Percentiles rank a stretch among this genome's conserved stretches.
These are phyloP conservation scores for Pipa parva DNA, from an alignment of 2,113 vertebrate genomes.

Conservation along the genomic window DNA sequence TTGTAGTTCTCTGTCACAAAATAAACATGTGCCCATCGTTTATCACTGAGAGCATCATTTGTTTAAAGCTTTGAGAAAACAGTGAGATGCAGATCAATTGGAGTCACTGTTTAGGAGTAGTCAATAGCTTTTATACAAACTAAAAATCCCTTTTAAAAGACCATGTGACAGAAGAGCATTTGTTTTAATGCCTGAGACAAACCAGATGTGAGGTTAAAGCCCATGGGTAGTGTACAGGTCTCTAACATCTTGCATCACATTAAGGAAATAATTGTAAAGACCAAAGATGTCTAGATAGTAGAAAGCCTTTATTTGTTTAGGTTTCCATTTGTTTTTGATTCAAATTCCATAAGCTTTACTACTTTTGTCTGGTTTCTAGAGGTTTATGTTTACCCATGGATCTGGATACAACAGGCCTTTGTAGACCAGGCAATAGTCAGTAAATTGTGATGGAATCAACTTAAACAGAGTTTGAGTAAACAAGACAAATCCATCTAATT, in stretches of 20 bases:
- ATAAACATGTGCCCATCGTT: slow-evolving; percentile 22
- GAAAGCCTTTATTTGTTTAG: slow-evolving; percentile 22
- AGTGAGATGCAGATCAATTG: slow-evolving; percentile 18
- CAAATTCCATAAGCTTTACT: slow-evolving; percentile 30
- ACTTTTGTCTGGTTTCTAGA: slow-evolving; percentile 26
- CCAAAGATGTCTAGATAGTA: slow-evolving; percentile 19
- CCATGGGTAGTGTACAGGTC: neutral
- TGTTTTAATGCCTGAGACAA: slow-evolving; percentile 23
- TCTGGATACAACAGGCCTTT: slow-evolving; percentile 25
- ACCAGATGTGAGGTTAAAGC: slow-evolving; percentile 31
- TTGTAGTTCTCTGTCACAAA: neutral
- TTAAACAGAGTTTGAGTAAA: slow-evolving; percentile 19
- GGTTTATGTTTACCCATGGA: slow-evolving; percentile 15
- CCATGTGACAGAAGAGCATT: slow-evolving; percentile 25
- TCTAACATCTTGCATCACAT: neutral
- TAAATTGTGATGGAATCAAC: slow-evolving; percentile 10
- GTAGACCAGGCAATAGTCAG: slow-evolving; percentile 4
- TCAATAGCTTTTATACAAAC: slow-evolving; percentile 10
- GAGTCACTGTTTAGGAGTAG: slow-evolving; percentile 14
- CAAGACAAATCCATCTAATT: slow-evolving; percentile 18
- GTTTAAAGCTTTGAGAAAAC: slow-evolving; percentile 4
- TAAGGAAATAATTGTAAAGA: slow-evolving; percentile 27
- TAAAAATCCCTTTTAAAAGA: slow-evolving; percentile 19
- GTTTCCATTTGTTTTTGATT: slow-evolving; percentile 15
- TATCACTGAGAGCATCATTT: slow-evolving; percentile 20